Percentiles rank a stretch among this genome's conserved stretches.
These are phyloP conservation scores for Ceratina japonica DNA, from an alignment of 1,140 invertebrate genomes.

Conservation along the genomic window DNA sequence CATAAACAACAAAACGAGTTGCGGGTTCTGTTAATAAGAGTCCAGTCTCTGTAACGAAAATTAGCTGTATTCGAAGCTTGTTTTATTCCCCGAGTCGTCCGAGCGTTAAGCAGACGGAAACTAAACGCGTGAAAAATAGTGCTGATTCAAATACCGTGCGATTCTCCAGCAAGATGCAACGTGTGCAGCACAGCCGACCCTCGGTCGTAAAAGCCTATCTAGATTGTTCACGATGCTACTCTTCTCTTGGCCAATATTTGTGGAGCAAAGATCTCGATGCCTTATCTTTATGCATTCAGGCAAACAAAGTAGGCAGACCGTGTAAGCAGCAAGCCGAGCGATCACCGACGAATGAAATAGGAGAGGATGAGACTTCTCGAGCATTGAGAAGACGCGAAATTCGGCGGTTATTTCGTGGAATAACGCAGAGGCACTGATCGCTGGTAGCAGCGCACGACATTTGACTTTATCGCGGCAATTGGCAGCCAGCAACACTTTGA, in stretches of 20 bases:
- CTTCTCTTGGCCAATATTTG: conserved; percentile 18
- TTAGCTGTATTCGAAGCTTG: too few species aligned
- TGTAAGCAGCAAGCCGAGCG: background rate
- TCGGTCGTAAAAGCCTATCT: conserved; percentile 20
- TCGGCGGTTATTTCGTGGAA: background rate
- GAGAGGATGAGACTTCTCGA: background rate
- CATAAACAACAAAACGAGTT: too few species aligned
- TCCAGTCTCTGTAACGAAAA: too few species aligned
- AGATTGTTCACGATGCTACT: conserved; percentile 1
- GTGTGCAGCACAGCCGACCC: background rate
- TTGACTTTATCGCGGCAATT: conserved; percentile 42
- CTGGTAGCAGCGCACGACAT: background rate
- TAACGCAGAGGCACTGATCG: background rate
- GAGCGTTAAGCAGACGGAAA: too few species aligned
- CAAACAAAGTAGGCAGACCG: conserved; percentile 13
- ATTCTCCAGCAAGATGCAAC: background rate
- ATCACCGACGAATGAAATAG: too few species aligned
- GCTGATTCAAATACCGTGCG: background rate
- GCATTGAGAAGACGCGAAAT: background rate
- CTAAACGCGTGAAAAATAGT: background rate
- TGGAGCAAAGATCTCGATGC: conserved; percentile 7
- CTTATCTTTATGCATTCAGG: conserved; percentile 18
- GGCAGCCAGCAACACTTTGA: conserved; percentile 34
- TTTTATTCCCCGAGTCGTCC: too few species aligned
- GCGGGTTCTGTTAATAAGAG: too few species aligned